These are phyloP conservation scores for Azorinus chamasolen DNA, from an alignment of 2,888 invertebrate genomes.

Conservation along the genomic window DNA sequence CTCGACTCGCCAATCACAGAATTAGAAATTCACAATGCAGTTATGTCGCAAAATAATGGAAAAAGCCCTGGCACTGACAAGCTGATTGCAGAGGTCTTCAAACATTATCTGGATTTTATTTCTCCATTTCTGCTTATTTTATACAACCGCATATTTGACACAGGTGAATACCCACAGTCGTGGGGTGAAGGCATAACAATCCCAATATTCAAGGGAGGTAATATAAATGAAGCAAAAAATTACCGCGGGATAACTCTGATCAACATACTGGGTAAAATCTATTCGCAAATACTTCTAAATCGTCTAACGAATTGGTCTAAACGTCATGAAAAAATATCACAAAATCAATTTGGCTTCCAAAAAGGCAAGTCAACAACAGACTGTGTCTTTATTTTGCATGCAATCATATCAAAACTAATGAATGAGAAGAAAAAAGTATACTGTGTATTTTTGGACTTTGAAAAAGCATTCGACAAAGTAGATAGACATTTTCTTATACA, in stretches of 20 bases:
- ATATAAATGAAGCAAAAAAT: constrained; percentile 3
- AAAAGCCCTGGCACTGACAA: too few relatives aligned
- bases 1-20: too few relatives aligned
- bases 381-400: constrained; percentile 34
- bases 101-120: constrained; percentile 12
- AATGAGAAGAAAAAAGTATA: constrained; percentile 27
- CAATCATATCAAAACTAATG: constrained; percentile 28
- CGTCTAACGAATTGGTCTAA: constrained; percentile 21
- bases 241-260: constrained; percentile 21
- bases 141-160: constrained; percentile 25
- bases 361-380: constrained; percentile 25
- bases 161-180: constrained; percentile 12
- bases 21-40: too few relatives aligned
- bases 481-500: constrained; percentile 8
- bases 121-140: constrained; percentile 15
- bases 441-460: constrained; percentile 31
- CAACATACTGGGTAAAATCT: constrained; percentile 30
- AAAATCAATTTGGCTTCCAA: constrained; percentile 39
- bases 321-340: constrained; percentile 13
- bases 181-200: constrained; percentile 43
- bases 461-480: constrained; percentile 41
- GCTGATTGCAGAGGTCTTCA: constrained; percentile 21
- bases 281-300: constrained; percentile 24
- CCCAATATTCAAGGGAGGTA: constrained; percentile 28
- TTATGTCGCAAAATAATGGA: too few relatives aligned